Percentiles rank a stretch among this genome's conserved stretches.
phyloP scores from a whole-genome alignment of 2,888 invertebrate species.

The Oscheius sp. region DNA sequence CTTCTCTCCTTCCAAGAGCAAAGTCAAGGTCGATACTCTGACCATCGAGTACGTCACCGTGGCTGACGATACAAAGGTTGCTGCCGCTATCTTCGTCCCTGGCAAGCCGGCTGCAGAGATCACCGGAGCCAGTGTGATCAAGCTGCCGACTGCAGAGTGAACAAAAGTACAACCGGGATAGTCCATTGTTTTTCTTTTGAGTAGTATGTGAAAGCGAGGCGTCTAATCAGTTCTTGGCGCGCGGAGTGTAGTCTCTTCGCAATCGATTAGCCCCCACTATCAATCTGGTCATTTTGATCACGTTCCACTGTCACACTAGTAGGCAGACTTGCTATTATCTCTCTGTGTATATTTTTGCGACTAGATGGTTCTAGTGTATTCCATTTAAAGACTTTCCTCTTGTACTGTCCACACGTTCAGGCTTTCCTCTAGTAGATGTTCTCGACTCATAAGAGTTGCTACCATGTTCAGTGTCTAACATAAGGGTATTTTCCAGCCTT shows the following conservation, averaged over 20 bases:
- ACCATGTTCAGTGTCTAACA: not conserved
- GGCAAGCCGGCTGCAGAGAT: conserved; percentile 43
- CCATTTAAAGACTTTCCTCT: not conserved
- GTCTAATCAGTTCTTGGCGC: conserved; percentile 15
- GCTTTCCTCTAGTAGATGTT: not conserved
- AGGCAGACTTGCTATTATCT: not conserved
- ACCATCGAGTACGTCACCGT: conserved; percentile 47
- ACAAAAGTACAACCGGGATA: too few relatives aligned
- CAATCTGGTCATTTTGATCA: conserved; percentile 12
- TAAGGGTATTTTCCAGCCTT: not conserved
- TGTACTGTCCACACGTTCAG: not conserved
- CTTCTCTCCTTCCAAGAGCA: conserved; percentile 44
- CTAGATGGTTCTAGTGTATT: not conserved
- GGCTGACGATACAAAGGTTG: conserved; percentile 40
- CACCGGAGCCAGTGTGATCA: conserved; percentile 49
- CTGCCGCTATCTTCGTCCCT: conserved; percentile 42
- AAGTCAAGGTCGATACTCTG: conserved; percentile 45
- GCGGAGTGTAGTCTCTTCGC: conserved; percentile 28
- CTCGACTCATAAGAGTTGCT: not conserved
- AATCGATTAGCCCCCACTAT: conserved; percentile 17
- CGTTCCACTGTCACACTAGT: not conserved
- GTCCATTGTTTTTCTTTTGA: too few relatives aligned
- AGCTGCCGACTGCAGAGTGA: conserved; percentile 51
- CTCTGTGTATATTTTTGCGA: not conserved
- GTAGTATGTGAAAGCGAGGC: too few relatives aligned